phyloP scores from a whole-genome alignment of 1,140 invertebrate genomes.

The Dinothrombium tinctorium region DNA sequence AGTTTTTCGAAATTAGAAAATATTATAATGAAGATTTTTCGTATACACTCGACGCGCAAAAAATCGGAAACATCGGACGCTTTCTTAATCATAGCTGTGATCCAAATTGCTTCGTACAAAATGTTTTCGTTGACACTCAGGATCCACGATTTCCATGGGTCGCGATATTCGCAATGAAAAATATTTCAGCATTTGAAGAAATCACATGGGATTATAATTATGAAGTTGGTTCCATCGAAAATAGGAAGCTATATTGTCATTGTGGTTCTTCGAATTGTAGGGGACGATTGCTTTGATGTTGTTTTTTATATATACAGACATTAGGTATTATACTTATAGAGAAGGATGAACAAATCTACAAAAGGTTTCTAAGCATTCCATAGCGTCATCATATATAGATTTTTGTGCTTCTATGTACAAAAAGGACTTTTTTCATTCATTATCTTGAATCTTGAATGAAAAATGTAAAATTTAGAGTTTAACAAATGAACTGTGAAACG shows the following conservation, averaged over 20 bases:
- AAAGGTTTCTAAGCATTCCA: too few species aligned
- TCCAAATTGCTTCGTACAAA: conserved; percentile 74
- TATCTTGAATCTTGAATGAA: too few species aligned
- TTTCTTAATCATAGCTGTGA: conserved; percentile 93
- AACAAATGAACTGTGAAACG: too few species aligned
- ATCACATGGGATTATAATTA: conserved; percentile 62
- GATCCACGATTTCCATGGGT: conserved; percentile 66
- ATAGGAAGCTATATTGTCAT: neutral
- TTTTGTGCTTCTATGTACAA: too few species aligned
- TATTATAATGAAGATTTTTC: neutral
- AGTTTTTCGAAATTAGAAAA: neutral
- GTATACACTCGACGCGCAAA: conserved; percentile 49
- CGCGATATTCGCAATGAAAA: conserved; percentile 48
- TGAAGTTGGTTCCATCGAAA: neutral
- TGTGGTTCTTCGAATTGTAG: conserved; percentile 2
- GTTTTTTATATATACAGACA: neutral
- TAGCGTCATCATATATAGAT: too few species aligned
- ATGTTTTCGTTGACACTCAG: conserved; percentile 71
- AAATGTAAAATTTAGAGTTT: too few species aligned
- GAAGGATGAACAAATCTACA: too few species aligned
- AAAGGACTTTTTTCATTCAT: too few species aligned
- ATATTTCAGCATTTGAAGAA: conserved; percentile 55
- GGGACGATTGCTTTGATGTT: neutral
- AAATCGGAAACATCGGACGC: conserved; percentile 67
- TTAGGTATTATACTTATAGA: too few species aligned